Base-by-base conservation (phyloP, 2,888 invertebrate species). In the Strigamia crassipes region DNA sequence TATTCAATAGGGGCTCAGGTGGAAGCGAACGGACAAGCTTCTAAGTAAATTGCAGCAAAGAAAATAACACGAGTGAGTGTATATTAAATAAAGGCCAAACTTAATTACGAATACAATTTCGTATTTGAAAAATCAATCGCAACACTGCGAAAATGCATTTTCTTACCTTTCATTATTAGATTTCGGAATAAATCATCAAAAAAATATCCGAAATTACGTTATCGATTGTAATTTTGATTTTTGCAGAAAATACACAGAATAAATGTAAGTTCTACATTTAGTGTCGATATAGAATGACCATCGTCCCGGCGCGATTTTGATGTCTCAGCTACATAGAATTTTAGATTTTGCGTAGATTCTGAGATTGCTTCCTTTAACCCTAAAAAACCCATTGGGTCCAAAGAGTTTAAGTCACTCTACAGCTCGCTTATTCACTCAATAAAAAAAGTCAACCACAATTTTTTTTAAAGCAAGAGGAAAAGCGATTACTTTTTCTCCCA, bases 401-500 rank as follows among this genome's bases (percentile, higher is more conserved):
- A 56, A 56, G 56, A 56, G 56, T 56, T 56, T 42, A 42, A 56
- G 56, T 56, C 56, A 8, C 56, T n/a, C 12, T 56, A 56, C 2
- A 56, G 56, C 56, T 18, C 56, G 8, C 56, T 56, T n/a, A 56
- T n/a, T 15, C n/a, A 56, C 56, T 56, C 56, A 56, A 56, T 56
- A 56, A 18, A 56, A 56, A 8, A 42, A 42, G 42, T 42, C 1
- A 12, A 42, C 42, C 12, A 42, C 12, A 12, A 42, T 21, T 15
- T 56, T 56, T 56, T 56, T 56, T 56, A 56, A 56, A 56, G n/a
- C 12, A 56, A 56, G n/a, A 18, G 56, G 56, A 21, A 56, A 56
- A 56, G 56, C 56, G 56, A 56, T 56, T 56, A 56, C 56, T 56
- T 56, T 56, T 56, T 56, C n/a, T 56, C 21, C 21, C 56, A 42